Percentiles rank a stretch among this genome's conserved stretches.
Conservation (phyloP, 2,797 vertebrate species). For the Rhodeus uyekii region DNA sequence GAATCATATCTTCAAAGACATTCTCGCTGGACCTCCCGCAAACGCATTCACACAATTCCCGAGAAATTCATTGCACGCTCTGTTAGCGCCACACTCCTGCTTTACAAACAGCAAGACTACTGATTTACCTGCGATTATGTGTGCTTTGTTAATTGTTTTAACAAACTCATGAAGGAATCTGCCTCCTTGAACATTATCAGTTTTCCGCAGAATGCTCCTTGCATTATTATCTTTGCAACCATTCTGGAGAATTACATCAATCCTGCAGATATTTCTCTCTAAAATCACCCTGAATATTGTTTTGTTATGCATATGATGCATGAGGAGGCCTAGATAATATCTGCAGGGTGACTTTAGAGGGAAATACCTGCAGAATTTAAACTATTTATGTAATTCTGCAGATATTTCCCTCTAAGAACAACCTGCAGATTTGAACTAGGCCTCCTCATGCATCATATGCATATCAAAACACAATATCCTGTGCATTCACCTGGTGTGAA, state of each 20-base stretch:
- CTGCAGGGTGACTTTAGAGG: not conserved
- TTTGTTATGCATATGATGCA: not conserved
- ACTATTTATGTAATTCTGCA: too few relatives aligned
- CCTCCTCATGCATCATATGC: not conserved
- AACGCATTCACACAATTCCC: not conserved
- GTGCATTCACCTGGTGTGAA: conserved; percentile 67
- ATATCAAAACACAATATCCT: not conserved
- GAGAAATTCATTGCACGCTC: not conserved
- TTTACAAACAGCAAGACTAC: not conserved
- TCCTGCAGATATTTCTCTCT: not conserved
- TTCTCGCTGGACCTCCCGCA: not conserved
- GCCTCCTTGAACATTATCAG: not conserved
- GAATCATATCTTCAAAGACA: not conserved
- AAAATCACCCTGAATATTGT: too few relatives aligned
- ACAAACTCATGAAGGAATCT: not conserved
- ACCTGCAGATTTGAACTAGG: not conserved
- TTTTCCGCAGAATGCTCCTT: not conserved
- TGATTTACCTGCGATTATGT: not conserved
- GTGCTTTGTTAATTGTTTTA: not conserved
- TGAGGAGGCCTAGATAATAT: not conserved
- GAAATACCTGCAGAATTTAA: not conserved
- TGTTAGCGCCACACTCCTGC: not conserved
- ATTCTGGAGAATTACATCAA: not conserved
- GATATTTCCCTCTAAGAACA: not conserved
- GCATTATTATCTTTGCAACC: not conserved